Percentiles rank a stretch among this genome's conserved stretches.
phyloP scores from a whole-genome alignment of 1,140 invertebrate genomes.

The Drosophila persimilis region DNA sequence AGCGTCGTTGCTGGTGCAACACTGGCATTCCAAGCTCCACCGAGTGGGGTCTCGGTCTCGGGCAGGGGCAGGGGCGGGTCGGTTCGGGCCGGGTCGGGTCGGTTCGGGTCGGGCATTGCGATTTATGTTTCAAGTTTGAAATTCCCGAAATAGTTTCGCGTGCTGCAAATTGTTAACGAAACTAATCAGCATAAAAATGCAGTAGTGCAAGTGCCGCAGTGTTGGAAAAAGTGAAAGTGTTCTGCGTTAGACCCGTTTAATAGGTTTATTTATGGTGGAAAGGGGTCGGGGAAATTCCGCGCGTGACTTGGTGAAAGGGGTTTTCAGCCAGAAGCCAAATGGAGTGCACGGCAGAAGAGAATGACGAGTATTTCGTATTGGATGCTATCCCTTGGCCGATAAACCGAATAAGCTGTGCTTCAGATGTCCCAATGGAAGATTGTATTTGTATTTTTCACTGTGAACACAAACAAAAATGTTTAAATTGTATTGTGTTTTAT shows the following conservation, averaged over 20 bases:
- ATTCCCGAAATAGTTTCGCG: conserved; percentile 78
- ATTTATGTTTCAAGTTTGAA: conserved; percentile 72
- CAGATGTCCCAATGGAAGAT: too few relatives aligned
- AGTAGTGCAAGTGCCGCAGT: conserved; percentile 24
- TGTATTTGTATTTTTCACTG: too few relatives aligned
- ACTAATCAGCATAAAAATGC: conserved; percentile 79
- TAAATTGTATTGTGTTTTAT: background rate
- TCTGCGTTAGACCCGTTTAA: conserved; percentile 39
- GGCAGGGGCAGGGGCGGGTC: background rate
- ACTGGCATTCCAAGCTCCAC: too few relatives aligned
- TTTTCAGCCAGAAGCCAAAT: conserved; percentile 10
- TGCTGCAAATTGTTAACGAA: conserved; percentile 75
- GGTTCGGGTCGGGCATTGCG: conserved; percentile 20
- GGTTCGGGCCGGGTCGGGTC: background rate
- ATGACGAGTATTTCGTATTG: too few relatives aligned
- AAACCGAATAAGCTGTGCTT: too few relatives aligned
- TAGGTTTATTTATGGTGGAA: conserved; percentile 43
- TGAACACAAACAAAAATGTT: background rate
- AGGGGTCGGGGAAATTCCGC: background rate
- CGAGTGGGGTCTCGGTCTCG: too few relatives aligned
- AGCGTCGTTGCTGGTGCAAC: conserved; percentile 23
- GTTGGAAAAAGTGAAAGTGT: conserved; percentile 63
- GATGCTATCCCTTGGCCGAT: too few relatives aligned
- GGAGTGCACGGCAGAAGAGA: background rate
- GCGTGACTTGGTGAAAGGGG: conserved; percentile 14